Evolutionary conservation across 2,888 invertebrate genomes (phyloP).

Genomic region (Drosophila aldrichi): DNA sequence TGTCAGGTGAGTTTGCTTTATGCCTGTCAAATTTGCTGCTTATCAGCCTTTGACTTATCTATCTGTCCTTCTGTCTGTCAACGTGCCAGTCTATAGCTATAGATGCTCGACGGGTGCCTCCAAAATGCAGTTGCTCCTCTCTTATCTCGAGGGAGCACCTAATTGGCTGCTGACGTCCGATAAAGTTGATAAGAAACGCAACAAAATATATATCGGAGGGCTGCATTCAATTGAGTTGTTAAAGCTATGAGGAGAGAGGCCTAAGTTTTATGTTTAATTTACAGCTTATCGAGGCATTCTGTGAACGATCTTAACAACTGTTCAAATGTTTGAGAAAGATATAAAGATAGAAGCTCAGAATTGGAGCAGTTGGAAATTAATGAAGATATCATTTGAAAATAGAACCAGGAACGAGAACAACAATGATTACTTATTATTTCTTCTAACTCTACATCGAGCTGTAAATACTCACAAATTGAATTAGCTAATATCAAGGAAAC

Average conservation of each 20-base stretch:
- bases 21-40: conserved; percentile 73
- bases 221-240: conserved; percentile 27
- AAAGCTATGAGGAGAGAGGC: background rate
- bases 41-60: conserved; percentile 62
- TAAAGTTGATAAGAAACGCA: conserved; percentile 27
- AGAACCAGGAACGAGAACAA: background rate
- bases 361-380: background rate
- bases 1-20: conserved; percentile 53
- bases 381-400: background rate
- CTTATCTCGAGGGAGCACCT: conserved; percentile 45
- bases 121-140: conserved; percentile 21
- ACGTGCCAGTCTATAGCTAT: conserved; percentile 32
- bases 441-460: background rate
- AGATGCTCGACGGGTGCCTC: background rate
- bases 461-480: background rate
- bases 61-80: conserved; percentile 49
- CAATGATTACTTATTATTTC: background rate
- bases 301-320: background rate
- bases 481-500: background rate
- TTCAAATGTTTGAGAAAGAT: background rate
- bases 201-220: conserved; percentile 1
- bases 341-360: background rate
- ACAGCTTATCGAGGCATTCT: conserved; percentile 10
- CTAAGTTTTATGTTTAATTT: conserved; percentile 4
- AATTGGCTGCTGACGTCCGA: conserved; percentile 56